phyloP scores from a whole-genome alignment of 2,797 vertebrate genomes.

The Limnodromus scolopaceus region DNA sequence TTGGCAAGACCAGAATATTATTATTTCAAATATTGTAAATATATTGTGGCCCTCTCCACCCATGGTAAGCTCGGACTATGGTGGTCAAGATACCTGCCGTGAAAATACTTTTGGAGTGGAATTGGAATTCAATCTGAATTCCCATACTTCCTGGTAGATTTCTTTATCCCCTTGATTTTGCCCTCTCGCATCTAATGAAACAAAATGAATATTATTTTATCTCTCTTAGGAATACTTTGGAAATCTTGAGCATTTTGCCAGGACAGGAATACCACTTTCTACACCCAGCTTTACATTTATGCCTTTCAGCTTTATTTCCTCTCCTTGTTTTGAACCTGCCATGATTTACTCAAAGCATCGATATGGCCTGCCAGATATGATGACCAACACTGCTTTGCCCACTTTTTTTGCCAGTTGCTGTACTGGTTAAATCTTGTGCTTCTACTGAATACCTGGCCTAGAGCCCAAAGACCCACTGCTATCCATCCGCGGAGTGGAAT shows the following conservation, averaged over 20 bases:
- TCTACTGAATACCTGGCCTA: not conserved
- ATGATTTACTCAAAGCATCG: not conserved
- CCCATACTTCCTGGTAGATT: not conserved
- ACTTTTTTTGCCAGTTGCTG: not conserved
- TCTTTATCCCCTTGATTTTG: not conserved
- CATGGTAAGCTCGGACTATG: not conserved
- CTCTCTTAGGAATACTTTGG: not conserved
- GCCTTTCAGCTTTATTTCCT: not conserved
- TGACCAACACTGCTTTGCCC: not conserved
- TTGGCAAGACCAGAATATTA: not conserved
- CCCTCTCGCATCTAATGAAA: not conserved
- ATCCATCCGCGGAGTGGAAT: slow-evolving; percentile 8
- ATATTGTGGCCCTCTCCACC: not conserved
- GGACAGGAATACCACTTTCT: not conserved
- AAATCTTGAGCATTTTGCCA: not conserved
- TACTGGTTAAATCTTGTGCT: not conserved
- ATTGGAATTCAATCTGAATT: not conserved
- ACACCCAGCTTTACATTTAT: not conserved
- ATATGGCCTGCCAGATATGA: not conserved
- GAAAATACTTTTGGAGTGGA: not conserved
- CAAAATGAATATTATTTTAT: not conserved
- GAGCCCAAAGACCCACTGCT: not conserved
- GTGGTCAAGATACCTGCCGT: not conserved
- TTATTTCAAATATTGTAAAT: not conserved
- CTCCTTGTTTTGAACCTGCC: not conserved